Evolutionary conservation across 2,113 vertebrate genomes (phyloP), one percentile per base, ranked within the genome.

Genomic region (Ammodytes marinus): DNA sequence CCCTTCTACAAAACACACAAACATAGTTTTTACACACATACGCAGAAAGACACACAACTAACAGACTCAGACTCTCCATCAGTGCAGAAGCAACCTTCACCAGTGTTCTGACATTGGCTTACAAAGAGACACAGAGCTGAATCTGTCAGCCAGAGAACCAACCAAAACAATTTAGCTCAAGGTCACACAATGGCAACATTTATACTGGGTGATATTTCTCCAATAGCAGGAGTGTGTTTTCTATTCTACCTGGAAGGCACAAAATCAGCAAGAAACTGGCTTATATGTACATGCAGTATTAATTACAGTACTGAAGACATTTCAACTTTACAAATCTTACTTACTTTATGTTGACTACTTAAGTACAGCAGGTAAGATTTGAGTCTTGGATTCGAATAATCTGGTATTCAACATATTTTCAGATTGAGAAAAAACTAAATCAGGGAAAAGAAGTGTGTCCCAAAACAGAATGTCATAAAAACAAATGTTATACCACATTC

Each of bases 1-100:
- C 63, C 72, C 43, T 74, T 45, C 47, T 15, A 64, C 53, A 74
- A 81, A 82, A 39, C 73, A 69, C 47, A 87, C 61, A 86, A 14
- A 47, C 49, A 78, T 43, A 72, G 27, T 19, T 55, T n/a, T 57
- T 3, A 67, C 6, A 77, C 11, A 82, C 8, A 58, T 3, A 45
- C 37, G 37, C n/a, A 47, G 8, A 53, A 39, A 57, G 42, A 17
- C 61, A 55, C 50, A 47, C 52, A 74, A 67, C 6, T 71, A 19
- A 58, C 55, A 80, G 49, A 72, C 45, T 35, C 42, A n/a, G 47
- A 46, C 35, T 76, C 71, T 81, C 69, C 6, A 12, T 86, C 83
- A 85, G 7, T 37, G 39, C 17, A 60, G 45, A 58, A 77, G 53
- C 59, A 69, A 47, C 17, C 54, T 55, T 76, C 69, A 70, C 79